Evolutionary conservation across 2,797 vertebrate genomes (phyloP).

Genomic region (Phrynocephalus guinanensis): DNA sequence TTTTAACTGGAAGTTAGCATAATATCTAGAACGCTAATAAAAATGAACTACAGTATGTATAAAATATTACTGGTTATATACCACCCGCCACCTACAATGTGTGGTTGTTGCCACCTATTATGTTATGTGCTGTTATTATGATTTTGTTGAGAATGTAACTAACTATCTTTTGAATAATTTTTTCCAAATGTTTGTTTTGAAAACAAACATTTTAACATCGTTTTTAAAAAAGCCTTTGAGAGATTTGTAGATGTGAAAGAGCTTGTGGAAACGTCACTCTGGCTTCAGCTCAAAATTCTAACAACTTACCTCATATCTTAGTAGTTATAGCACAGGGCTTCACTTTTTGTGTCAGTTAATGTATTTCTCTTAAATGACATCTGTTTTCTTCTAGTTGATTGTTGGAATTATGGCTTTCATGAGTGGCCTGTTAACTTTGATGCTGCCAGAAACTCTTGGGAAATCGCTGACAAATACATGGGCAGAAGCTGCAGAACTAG

Average conservation of each 20-base stretch:
- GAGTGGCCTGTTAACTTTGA: constrained; percentile 85
- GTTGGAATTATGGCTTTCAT: constrained; percentile 89
- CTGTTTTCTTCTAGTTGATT: constrained; percentile 75
- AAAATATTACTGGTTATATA: neutral
- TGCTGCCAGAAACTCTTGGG: constrained; percentile 91
- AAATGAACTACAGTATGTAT: neutral
- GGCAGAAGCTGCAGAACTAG: constrained; percentile 84
- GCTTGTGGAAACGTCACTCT: neutral
- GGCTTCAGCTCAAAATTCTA: no score
- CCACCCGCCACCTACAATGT: neutral
- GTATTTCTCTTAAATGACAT: neutral
- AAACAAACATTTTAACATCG: neutral
- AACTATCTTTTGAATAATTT: neutral
- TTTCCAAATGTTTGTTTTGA: neutral
- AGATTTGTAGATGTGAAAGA: neutral
- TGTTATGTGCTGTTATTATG: neutral
- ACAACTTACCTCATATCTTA: no score
- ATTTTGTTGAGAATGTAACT: neutral
- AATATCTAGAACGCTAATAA: neutral
- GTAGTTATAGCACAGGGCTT: neutral
- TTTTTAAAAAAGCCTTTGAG: neutral
- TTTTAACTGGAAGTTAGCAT: no score
- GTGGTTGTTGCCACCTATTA: neutral
- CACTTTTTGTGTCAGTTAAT: neutral
- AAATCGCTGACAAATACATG: constrained; percentile 86